These are phyloP conservation scores for Hoplodrina ambigua DNA, from an alignment of 2,888 invertebrate species.

Conservation along the genomic window DNA sequence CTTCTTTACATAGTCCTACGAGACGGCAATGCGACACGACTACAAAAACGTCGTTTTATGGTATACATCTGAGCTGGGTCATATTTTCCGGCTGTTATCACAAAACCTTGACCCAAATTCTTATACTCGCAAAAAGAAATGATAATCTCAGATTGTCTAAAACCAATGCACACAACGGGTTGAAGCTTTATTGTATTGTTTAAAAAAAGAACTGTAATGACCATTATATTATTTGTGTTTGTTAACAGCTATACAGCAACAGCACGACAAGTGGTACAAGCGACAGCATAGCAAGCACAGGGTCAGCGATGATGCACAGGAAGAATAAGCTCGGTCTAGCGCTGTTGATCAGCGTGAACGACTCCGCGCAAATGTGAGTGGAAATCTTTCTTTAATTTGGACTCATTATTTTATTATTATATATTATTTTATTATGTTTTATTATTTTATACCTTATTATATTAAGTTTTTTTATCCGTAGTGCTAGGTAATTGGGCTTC, in stretches of 20 bases:
- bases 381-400: neutral
- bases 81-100: slow-evolving; percentile 5
- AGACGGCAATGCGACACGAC: too few species aligned
- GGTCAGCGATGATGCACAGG: slow-evolving; percentile 69
- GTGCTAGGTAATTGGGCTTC: too few species aligned
- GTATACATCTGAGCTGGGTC: neutral
- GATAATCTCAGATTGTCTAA: slow-evolving; percentile 31
- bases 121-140: slow-evolving; percentile 2
- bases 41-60: neutral
- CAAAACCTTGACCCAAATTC: slow-evolving; percentile 23
- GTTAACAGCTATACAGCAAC: slow-evolving; percentile 80
- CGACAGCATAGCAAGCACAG: slow-evolving; percentile 79
- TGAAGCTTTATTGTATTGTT: neutral
- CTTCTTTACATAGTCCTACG: too few species aligned
- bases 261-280: slow-evolving; percentile 83
- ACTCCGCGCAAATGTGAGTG: slow-evolving; percentile 83
- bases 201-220: neutral
- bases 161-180: slow-evolving; percentile 2
- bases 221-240: slow-evolving; percentile 8
- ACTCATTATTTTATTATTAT: neutral
- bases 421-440: too few species aligned
- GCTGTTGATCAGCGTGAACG: slow-evolving; percentile 82
- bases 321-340: slow-evolving; percentile 85
- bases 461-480: too few species aligned
- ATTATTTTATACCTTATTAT: too few species aligned